Evolutionary conservation across 2,113 vertebrate species (phyloP).

Genomic region (Gobius niger): DNA sequence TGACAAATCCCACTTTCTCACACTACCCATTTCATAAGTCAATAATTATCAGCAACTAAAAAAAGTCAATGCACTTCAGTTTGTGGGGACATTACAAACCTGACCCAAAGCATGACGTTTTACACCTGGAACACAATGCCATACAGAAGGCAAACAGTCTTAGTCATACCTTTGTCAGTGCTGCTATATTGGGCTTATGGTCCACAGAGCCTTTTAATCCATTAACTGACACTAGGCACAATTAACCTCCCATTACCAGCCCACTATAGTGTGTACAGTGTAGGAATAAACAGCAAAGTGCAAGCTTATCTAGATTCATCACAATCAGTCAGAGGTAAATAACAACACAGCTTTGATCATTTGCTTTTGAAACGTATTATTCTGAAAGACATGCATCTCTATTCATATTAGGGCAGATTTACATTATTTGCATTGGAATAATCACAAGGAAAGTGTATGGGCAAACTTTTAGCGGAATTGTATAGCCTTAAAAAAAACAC

Average conservation of each 20-base stretch:
- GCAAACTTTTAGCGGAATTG: too few species aligned
- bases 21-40: too few species aligned
- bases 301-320: slow-evolving; percentile 12
- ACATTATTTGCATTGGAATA: too few species aligned
- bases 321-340: neutral
- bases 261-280: neutral
- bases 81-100: too few species aligned
- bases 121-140: too few species aligned
- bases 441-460: too few species aligned
- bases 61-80: too few species aligned
- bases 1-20: too few species aligned
- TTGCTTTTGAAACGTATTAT: neutral
- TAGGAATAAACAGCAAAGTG: slow-evolving; percentile 14
- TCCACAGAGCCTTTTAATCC: slow-evolving; percentile 38
- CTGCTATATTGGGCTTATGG: slow-evolving; percentile 25
- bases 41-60: too few species aligned
- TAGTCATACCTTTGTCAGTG: slow-evolving; percentile 1
- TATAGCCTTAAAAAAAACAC: too few species aligned
- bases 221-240: slow-evolving; percentile 50
- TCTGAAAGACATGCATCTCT: neutral
- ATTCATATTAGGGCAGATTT: neutral
- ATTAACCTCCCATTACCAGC: slow-evolving; percentile 49
- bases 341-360: slow-evolving; percentile 3
- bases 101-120: too few species aligned
- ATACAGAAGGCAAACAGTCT: slow-evolving; percentile 9